phyloP scores from a whole-genome alignment of 2,113 vertebrate species.

The Corythornis vintsioides region DNA sequence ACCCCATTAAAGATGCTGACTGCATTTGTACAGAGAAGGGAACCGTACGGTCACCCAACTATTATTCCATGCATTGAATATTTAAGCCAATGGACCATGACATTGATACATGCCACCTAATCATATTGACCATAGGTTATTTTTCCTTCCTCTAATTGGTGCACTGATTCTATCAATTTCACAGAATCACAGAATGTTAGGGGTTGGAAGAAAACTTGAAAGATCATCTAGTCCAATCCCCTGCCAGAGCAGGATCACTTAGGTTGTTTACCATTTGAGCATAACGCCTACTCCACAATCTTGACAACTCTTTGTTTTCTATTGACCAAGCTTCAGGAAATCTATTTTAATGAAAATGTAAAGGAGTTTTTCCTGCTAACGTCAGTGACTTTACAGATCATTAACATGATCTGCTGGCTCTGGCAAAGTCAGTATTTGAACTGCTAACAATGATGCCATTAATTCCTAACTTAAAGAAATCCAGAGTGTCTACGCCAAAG shows the following conservation, averaged over 20 bases:
- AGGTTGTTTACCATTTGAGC: not conserved
- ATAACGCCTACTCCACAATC: not conserved
- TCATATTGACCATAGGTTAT: not conserved
- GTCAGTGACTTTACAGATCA: not conserved
- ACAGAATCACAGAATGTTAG: too few species aligned
- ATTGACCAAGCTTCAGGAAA: not conserved
- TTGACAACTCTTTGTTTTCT: not conserved
- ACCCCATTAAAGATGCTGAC: conserved; percentile 40
- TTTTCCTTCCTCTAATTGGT: not conserved
- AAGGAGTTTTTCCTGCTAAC: not conserved
- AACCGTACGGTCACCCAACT: conserved; percentile 20
- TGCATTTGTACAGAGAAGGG: conserved; percentile 14
- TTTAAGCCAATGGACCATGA: conserved; percentile 42
- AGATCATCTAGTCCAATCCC: too few species aligned
- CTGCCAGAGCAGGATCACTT: too few species aligned
- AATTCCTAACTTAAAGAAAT: not conserved
- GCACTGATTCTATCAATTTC: not conserved
- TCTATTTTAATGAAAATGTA: not conserved
- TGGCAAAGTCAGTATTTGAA: not conserved
- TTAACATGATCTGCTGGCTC: not conserved
- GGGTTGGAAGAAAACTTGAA: too few species aligned
- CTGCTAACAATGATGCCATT: not conserved
- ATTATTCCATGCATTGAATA: not conserved
- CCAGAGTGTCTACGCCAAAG: not conserved
- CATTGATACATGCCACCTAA: not conserved